phyloP scores from a whole-genome alignment of 2,797 vertebrate genomes.

The Sphenodon punctatus region DNA sequence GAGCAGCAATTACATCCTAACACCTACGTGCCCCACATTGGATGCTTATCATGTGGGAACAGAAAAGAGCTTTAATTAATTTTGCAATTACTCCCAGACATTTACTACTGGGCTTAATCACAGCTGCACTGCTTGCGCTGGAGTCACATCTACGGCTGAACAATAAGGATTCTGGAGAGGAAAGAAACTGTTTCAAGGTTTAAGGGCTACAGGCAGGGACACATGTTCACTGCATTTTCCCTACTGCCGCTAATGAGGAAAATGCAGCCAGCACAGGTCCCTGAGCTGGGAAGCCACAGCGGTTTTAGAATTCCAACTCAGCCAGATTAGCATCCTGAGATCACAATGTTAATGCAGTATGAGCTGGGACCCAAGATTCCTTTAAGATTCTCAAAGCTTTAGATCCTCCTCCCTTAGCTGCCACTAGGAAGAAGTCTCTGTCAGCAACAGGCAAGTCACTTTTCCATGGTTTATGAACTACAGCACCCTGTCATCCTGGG shows the following conservation, averaged over 20 bases:
- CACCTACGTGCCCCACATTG: constrained; percentile 22
- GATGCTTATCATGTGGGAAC: not conserved
- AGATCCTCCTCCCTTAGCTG: not conserved
- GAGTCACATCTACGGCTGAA: not conserved
- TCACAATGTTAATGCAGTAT: rapidly evolving
- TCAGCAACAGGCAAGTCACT: too few species aligned
- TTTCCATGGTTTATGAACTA: too few species aligned
- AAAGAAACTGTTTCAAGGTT: too few species aligned
- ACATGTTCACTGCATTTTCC: too few species aligned
- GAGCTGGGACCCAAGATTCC: not conserved
- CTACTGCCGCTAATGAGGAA: too few species aligned
- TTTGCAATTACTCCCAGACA: not conserved
- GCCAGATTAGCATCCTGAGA: not conserved
- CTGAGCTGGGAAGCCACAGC: not conserved
- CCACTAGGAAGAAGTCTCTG: too few species aligned
- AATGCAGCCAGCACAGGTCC: not conserved
- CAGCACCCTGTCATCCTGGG: too few species aligned
- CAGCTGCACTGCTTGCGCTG: not conserved
- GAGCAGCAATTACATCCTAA: not conserved
- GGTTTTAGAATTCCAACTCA: not conserved
- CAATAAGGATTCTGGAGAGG: not conserved
- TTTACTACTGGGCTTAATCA: not conserved
- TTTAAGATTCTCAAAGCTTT: too few species aligned
- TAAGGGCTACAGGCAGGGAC: too few species aligned
- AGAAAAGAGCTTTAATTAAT: not conserved